Percentiles rank a stretch among this genome's conserved stretches.
phyloP scores from a whole-genome alignment of 92 coral and sea anemone genomes.

The Scolanthus callimorphus region DNA sequence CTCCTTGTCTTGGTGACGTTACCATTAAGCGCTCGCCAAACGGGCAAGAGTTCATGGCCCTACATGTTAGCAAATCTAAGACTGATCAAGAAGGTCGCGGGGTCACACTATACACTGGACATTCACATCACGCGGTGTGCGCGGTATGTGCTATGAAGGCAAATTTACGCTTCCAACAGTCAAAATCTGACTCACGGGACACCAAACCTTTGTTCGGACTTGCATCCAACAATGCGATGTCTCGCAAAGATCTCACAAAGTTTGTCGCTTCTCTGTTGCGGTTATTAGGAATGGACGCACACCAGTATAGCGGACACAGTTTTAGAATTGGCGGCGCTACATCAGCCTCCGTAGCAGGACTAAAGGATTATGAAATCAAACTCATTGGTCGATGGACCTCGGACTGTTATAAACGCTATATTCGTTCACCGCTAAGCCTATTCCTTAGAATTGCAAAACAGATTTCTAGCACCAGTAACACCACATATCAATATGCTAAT shows the following conservation, averaged over 20 bases:
- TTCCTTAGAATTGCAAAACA: slow-evolving; percentile 10
- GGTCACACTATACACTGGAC: slow-evolving; percentile 20
- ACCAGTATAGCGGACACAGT: slow-evolving; percentile 14
- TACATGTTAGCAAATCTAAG: slow-evolving; percentile 17
- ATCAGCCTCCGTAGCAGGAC: slow-evolving; percentile 25
- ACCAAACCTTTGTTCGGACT: slow-evolving; percentile 22
- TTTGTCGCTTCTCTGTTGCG: slow-evolving; percentile 9
- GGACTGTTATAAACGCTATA: slow-evolving; percentile 32
- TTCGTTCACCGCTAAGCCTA: slow-evolving; percentile 26
- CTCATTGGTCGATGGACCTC: slow-evolving; percentile 28
- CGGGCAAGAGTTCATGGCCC: slow-evolving; percentile 2
- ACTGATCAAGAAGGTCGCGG: slow-evolving; percentile 21
- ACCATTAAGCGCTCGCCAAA: too few relatives aligned
- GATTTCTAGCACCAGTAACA: slow-evolving; percentile 3
- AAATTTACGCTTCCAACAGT: too few relatives aligned
- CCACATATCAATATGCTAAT: slow-evolving; percentile 13
- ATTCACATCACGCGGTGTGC: slow-evolving; percentile 28
- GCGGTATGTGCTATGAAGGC: slow-evolving; percentile 35
- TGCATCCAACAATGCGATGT: background rate
- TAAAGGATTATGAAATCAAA: slow-evolving; percentile 26
- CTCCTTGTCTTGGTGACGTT: too few relatives aligned
- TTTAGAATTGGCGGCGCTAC: slow-evolving; percentile 31
- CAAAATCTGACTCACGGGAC: too few relatives aligned
- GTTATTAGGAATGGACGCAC: slow-evolving; percentile 2
- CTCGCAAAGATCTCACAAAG: slow-evolving; percentile 3